Evolutionary conservation across 2,113 vertebrate genomes (phyloP).

Genomic region (Seriola quinqueradiata): DNA sequence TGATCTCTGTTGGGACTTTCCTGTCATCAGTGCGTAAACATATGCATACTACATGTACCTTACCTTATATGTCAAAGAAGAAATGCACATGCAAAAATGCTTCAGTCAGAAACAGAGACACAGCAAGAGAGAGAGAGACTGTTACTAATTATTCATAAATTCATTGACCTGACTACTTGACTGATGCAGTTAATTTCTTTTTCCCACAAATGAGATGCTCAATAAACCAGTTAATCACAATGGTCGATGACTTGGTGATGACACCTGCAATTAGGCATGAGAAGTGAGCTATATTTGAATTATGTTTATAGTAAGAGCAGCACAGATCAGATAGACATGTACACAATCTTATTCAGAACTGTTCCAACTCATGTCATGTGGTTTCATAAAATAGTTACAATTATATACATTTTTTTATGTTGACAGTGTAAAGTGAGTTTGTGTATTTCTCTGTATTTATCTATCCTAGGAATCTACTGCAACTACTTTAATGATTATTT

Average conservation of each 20-base stretch:
- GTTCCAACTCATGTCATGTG: background rate
- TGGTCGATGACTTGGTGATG: constrained; percentile 23
- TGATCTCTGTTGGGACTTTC: constrained; percentile 3
- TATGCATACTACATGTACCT: background rate
- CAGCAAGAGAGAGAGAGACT: background rate
- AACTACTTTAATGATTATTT: too few species aligned
- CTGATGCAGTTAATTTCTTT: background rate
- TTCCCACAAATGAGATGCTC: background rate
- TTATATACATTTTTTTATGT: background rate
- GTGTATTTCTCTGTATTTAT: background rate
- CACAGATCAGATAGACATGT: background rate
- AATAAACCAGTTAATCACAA: constrained; percentile 17
- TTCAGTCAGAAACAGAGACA: constrained; percentile 4
- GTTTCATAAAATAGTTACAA: background rate
- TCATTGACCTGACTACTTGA: background rate
- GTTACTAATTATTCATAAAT: background rate
- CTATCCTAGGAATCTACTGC: too few species aligned
- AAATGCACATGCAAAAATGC: background rate
- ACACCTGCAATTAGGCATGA: constrained; percentile 20
- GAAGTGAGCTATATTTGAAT: too few species aligned
- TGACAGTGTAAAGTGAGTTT: background rate
- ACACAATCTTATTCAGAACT: background rate
- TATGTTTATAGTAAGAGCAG: too few species aligned
- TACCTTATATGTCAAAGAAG: constrained; percentile 28
- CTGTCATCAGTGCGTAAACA: constrained; percentile 68